These are phyloP conservation scores for Cromileptes altivelis DNA, from an alignment of 2,113 vertebrate genomes.

Conservation along the genomic window DNA sequence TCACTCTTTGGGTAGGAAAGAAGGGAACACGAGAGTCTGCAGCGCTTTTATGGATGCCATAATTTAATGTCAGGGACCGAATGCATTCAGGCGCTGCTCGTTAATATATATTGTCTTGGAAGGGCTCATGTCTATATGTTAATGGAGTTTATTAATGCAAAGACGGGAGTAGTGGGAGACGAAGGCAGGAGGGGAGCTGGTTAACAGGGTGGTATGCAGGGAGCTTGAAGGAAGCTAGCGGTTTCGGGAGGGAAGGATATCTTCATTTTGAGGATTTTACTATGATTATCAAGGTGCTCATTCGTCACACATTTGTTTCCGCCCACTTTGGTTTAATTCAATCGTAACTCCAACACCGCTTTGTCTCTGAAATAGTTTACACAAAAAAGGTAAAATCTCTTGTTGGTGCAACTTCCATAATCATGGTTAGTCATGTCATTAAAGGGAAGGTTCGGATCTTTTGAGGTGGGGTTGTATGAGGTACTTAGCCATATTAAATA, in stretches of 20 bases:
- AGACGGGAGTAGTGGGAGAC: background rate
- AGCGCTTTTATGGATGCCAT: slow-evolving; percentile 23
- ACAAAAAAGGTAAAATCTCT: background rate
- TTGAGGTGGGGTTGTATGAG: no score
- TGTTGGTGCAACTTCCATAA: background rate
- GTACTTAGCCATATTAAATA: no score
- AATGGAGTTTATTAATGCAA: slow-evolving; percentile 21
- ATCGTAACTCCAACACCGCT: background rate
- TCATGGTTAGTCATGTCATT: no score
- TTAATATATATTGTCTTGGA: slow-evolving; percentile 37
- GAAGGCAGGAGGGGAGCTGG: background rate
- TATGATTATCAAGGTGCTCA: background rate
- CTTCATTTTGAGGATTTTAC: background rate
- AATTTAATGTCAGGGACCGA: slow-evolving; percentile 31
- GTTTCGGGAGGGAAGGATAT: background rate
- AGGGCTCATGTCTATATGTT: slow-evolving; percentile 9
- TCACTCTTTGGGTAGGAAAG: slow-evolving; percentile 34
- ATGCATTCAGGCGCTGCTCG: background rate
- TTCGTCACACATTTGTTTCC: background rate
- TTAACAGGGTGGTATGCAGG: background rate
- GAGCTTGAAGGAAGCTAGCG: background rate
- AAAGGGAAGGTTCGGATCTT: no score
- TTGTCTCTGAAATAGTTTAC: background rate
- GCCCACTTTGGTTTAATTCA: background rate
- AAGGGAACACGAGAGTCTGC: slow-evolving; percentile 13